Base-by-base conservation (phyloP, 2,888 invertebrate species). In the Epiblema foenella region DNA sequence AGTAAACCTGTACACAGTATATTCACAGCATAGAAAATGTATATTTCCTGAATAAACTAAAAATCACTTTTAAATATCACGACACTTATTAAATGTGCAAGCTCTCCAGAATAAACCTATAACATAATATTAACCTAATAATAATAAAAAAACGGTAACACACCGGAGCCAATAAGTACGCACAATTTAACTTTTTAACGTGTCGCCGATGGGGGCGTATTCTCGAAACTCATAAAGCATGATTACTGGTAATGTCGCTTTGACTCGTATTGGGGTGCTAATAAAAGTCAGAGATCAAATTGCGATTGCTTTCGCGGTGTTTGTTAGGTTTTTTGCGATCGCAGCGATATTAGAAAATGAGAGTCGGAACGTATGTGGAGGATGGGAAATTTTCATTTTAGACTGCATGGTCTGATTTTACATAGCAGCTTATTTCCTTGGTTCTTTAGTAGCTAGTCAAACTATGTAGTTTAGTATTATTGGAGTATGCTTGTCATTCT, bases 101-200 rank as follows among this genome's bases (percentile, higher is more conserved):
- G 42, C 60, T 11, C 42, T n/a, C 56, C 24, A 39, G 15, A 52
- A 69, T 65, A 69, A 70, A 66, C 70, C 70, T 59, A 49, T 66
- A 68, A 64, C 37, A 37, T 64, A 56, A 70, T 64, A n/a, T n/a
- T n/a, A 70, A 54, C 33, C 52, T 65, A 65, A 69, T 64, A 70
- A 65, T 65, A 65, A 70, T 69, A 69, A 70, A 69, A 70, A 66
- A 54, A 59, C 70, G 59, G 70, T 60, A 68, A 68, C 68, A 65
- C 65, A 65, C 69, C 69, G 69, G 68, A 46, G 57, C 70, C 70
- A 70, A 70, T 70, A 70, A 70, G 70, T 70, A 70, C 70, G 70
- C 70, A 70, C 70, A 70, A 70, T 70, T 70, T 70, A 70, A 70
- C 70, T 70, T 70, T 70, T 70, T 70, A 70, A 70, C 70, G 70